phyloP scores from a whole-genome alignment of 2,113 vertebrate species.

The Narcine bancroftii region DNA sequence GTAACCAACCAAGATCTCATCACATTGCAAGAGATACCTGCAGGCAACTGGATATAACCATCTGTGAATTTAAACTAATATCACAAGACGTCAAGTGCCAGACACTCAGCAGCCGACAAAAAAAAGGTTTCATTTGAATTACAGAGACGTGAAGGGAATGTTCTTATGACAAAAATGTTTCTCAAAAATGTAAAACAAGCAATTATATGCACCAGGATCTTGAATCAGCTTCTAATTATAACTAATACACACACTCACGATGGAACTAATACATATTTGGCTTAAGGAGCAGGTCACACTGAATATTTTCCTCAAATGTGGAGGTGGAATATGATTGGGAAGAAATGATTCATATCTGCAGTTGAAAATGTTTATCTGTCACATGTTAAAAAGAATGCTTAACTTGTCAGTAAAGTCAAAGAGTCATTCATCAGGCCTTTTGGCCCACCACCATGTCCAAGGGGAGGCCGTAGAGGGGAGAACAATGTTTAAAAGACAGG shows the following conservation, averaged over 20 bases:
- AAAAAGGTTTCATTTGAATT: background rate
- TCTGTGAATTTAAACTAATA: background rate
- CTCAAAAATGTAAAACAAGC: background rate
- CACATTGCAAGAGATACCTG: background rate
- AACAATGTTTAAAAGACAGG: too few relatives aligned
- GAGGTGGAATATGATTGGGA: background rate
- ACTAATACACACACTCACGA: too few relatives aligned
- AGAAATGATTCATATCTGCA: slow-evolving; percentile 14
- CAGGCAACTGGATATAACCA: background rate
- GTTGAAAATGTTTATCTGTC: slow-evolving; percentile 14
- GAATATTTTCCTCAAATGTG: background rate
- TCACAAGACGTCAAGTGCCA: background rate
- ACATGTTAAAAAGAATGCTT: too few relatives aligned
- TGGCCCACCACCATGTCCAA: too few relatives aligned
- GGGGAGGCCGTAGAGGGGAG: too few relatives aligned
- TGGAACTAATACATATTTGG: background rate
- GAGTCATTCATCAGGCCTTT: too few relatives aligned
- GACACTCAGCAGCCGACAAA: background rate
- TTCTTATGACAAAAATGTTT: background rate
- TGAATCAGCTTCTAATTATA: too few relatives aligned
- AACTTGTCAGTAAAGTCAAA: too few relatives aligned
- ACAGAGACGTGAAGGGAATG: too few relatives aligned
- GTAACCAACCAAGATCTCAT: slow-evolving; percentile 4
- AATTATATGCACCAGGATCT: too few relatives aligned
- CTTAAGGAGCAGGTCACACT: background rate